Evolutionary conservation across 2,113 vertebrate genomes (phyloP).

Genomic region (Natator depressus): DNA sequence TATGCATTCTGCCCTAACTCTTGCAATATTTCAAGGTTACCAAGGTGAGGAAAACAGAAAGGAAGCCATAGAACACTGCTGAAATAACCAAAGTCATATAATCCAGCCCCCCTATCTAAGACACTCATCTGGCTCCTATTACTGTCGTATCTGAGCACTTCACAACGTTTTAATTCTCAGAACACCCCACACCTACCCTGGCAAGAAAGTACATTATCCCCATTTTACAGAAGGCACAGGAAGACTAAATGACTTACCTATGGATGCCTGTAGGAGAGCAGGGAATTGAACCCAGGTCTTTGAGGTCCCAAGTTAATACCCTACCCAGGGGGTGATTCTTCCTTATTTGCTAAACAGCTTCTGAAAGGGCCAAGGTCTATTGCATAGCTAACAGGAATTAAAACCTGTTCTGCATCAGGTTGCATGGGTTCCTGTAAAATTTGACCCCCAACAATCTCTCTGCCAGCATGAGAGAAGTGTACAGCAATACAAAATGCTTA

Average conservation of each 20-base stretch:
- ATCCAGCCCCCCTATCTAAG: neutral
- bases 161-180: neutral
- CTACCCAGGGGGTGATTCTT: too few relatives aligned
- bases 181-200: neutral
- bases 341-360: too few relatives aligned
- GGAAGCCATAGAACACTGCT: neutral
- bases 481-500: too few relatives aligned
- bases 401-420: too few relatives aligned
- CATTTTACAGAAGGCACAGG: neutral
- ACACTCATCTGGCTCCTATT: neutral
- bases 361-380: too few relatives aligned
- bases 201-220: neutral
- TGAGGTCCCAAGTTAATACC: too few relatives aligned
- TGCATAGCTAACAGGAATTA: too few relatives aligned
- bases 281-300: neutral
- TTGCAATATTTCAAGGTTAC: neutral
- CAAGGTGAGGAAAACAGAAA: neutral
- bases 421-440: too few relatives aligned
- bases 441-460: too few relatives aligned
- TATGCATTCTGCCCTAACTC: neutral
- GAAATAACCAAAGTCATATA: neutral
- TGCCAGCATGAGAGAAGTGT: too few relatives aligned
- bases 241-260: neutral
- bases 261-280: neutral
- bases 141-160: neutral